These are phyloP conservation scores for Eupsilia transversa DNA, from an alignment of 2,888 invertebrate species.

Conservation along the genomic window DNA sequence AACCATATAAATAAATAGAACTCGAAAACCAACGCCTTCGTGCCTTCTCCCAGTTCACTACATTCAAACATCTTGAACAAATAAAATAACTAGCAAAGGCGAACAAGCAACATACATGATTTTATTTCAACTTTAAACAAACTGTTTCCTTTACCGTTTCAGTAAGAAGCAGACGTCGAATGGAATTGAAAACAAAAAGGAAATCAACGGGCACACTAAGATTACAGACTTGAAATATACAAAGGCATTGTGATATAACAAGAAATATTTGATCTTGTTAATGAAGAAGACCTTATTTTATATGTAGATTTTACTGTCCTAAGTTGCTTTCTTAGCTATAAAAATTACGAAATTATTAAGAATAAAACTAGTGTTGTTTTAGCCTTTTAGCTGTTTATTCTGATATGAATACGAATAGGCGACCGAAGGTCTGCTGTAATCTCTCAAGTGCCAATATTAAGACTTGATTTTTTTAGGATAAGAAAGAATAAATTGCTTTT, in stretches of 20 bases:
- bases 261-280: constrained; percentile 38
- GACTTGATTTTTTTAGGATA: constrained; percentile 42
- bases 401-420: constrained; percentile 36
- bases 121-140: constrained; percentile 55
- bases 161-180: constrained; percentile 54
- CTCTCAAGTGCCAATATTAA: constrained; percentile 35
- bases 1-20: neutral
- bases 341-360: constrained; percentile 27
- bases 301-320: constrained; percentile 18
- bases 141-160: constrained; percentile 50
- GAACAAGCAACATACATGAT: constrained; percentile 50
- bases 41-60: neutral
- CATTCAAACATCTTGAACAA: constrained; percentile 45
- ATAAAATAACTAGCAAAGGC: constrained; percentile 42
- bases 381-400: constrained; percentile 19
- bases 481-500: constrained; percentile 34
- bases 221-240: constrained; percentile 51
- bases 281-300: constrained; percentile 26
- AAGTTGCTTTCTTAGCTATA: neutral
- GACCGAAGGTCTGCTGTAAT: constrained; percentile 32
- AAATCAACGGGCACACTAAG: constrained; percentile 38
- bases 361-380: constrained; percentile 15
- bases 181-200: constrained; percentile 54
- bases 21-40: neutral
- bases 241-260: constrained; percentile 44